These are phyloP conservation scores for Ophion ventricosus DNA, from an alignment of 2,888 invertebrate genomes.

Conservation along the genomic window DNA sequence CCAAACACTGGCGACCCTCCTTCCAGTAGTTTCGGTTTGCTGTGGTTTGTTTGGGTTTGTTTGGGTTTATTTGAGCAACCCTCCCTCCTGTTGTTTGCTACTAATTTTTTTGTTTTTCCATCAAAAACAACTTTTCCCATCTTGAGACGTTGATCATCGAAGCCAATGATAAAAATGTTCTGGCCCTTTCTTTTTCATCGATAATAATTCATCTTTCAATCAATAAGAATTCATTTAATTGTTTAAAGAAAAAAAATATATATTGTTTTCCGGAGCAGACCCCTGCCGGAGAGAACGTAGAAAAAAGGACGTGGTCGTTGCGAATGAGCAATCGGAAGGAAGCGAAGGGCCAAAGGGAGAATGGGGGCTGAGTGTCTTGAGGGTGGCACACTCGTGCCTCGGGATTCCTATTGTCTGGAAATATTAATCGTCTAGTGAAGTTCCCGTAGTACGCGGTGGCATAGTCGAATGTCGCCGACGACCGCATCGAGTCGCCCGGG, in stretches of 20 bases:
- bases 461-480: slow-evolving; percentile 56
- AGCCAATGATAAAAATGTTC: too few species aligned
- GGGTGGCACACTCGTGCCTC: slow-evolving; percentile 29
- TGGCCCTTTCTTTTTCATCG: too few species aligned
- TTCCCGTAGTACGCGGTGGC: slow-evolving; percentile 65
- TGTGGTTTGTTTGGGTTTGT: too few species aligned
- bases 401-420: slow-evolving; percentile 77
- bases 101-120: too few species aligned
- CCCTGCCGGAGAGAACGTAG: background rate
- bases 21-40: too few species aligned
- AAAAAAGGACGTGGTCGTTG: slow-evolving; percentile 71
- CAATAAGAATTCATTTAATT: too few species aligned
- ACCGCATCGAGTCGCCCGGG: slow-evolving; percentile 43
- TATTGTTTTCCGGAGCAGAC: background rate
- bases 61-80: too few species aligned
- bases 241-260: too few species aligned
- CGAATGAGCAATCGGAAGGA: slow-evolving; percentile 23
- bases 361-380: background rate
- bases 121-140: too few species aligned
- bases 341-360: background rate
- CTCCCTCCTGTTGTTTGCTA: too few species aligned
- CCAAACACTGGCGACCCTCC: background rate
- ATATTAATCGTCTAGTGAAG: slow-evolving; percentile 78
- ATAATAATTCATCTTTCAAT: too few species aligned
- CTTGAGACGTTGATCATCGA: too few species aligned